phyloP scores from a whole-genome alignment of 2,797 vertebrate species.

The Trachops cirrhosus region DNA sequence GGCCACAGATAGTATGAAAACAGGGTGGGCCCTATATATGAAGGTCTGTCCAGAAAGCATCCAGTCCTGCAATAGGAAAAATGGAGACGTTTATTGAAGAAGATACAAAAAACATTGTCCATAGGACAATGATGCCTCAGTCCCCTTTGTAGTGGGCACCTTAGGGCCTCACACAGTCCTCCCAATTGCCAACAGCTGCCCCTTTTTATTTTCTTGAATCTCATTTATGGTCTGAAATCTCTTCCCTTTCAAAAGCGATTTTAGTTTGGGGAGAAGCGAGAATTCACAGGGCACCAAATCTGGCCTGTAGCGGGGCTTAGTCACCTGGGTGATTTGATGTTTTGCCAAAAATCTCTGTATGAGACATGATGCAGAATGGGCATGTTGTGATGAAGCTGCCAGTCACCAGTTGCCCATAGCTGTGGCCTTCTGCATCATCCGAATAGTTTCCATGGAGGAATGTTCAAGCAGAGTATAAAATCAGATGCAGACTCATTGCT shows the following conservation, averaged over 20 bases:
- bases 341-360: neutral
- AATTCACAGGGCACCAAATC: neutral
- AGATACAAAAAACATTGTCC: neutral
- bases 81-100: neutral
- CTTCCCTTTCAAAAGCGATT: neutral
- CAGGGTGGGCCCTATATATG: rapidly evolving
- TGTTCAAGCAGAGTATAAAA: neutral
- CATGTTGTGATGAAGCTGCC: neutral
- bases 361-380: neutral
- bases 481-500: neutral
- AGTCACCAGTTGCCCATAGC: neutral
- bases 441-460: neutral
- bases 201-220: neutral
- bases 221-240: neutral
- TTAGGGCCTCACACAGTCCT: neutral
- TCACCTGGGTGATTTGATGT: neutral
- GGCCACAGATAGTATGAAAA: neutral
- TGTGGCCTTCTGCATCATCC: too few relatives aligned
- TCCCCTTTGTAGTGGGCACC: neutral
- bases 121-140: neutral
- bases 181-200: neutral
- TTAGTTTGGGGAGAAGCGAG: neutral
- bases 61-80: neutral
- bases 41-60: neutral
- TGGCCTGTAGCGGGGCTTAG: neutral